Evolutionary conservation across 2,797 vertebrate species (phyloP), one percentile per base, ranked within the genome.

Genomic region (Sebastes minor): DNA sequence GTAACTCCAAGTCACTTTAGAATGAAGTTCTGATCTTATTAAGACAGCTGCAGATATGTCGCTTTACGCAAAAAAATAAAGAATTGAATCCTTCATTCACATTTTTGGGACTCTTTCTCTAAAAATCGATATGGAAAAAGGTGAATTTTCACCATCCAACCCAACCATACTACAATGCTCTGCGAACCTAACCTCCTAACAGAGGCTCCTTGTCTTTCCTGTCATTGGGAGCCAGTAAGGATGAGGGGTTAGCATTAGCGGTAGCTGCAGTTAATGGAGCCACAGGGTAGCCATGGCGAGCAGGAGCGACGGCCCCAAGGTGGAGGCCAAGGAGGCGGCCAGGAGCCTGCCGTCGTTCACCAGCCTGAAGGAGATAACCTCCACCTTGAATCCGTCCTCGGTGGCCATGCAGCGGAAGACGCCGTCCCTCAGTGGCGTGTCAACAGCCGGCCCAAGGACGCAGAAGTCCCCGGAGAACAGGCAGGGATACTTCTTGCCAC

Each of bases 351-450:
- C 86, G 14, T 94, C 89, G 62, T 96, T 95, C 22, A 94, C 87
- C 90, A 97, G 92, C 90, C 94, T 91, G 81, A 96, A 96, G 74
- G 95, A 96, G 64, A 96, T 95, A 3, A 97, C 93, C 87, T 96
- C 96, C 89, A 96, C 95, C 82, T 95, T 95, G 82, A 96, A 94
- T 6, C 96, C 96, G 1, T 95, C 95, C 80, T 97, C 96, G 0
- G 89, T 94, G 63, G 95, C 95, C 86, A 96, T 95, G 94, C 96
- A 97, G 38, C 95, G 96, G 90, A 96, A 97, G 59, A 97, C 86
- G 1, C 96, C 96, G 13, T 95, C 94, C 53, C 90, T 95, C 22
- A 96, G 91, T 0, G 96, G 96, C 16, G 93, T 88, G 60, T 94
- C 90, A 0, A 94, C 76, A 0, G 87, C 88, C 0, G 95, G 95